These are phyloP conservation scores for Arenaria interpres DNA, from an alignment of 2,113 vertebrate genomes.

Conservation along the genomic window DNA sequence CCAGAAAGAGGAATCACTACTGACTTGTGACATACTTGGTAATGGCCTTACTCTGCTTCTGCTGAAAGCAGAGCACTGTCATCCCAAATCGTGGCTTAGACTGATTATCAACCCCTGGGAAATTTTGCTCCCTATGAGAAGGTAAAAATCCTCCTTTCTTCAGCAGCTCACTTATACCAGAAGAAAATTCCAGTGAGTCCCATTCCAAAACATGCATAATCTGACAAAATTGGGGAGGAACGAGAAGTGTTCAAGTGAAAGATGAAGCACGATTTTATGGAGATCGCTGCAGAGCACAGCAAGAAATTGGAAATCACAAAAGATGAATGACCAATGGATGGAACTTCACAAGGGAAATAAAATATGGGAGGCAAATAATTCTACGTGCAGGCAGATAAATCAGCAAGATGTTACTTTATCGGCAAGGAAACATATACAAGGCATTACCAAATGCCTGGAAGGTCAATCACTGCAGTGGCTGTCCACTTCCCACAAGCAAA, in stretches of 20 bases:
- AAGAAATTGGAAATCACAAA: background rate
- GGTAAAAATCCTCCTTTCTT: background rate
- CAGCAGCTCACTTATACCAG: background rate
- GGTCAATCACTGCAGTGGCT: background rate
- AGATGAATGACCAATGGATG: background rate
- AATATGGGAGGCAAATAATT: background rate
- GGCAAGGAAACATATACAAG: background rate
- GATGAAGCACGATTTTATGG: background rate
- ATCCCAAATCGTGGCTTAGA: background rate
- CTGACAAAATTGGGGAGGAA: background rate
- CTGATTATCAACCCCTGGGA: background rate
- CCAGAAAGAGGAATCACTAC: background rate
- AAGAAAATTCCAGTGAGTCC: background rate
- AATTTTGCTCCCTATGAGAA: background rate
- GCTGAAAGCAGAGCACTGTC: background rate
- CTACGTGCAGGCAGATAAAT: background rate
- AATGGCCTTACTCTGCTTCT: slow-evolving; percentile 6
- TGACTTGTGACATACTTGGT: background rate
- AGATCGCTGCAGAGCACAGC: background rate
- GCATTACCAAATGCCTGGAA: background rate
- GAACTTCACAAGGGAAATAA: background rate
- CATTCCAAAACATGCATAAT: background rate
- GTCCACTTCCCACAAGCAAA: background rate
- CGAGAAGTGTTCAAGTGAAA: background rate
- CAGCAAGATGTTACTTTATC: background rate